Percentiles rank a stretch among this genome's conserved stretches.
phyloP scores from a whole-genome alignment of 2,113 vertebrate species.

The Bothrops jararaca region DNA sequence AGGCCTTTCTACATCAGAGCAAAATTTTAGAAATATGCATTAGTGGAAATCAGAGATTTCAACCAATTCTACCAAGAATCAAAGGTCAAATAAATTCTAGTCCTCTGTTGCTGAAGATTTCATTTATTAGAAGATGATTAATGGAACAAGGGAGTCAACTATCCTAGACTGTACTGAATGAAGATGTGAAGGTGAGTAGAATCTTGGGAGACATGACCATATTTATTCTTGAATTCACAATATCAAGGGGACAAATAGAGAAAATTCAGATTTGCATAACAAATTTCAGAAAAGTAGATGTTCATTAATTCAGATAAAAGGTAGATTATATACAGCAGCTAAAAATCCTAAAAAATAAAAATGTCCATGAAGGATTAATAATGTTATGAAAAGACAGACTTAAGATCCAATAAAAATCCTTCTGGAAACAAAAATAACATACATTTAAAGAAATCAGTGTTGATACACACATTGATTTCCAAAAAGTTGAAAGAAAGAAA shows the following conservation, averaged over 20 bases:
- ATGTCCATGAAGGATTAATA: not conserved
- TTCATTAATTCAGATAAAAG: not conserved
- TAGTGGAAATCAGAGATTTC: not conserved
- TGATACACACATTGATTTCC: not conserved
- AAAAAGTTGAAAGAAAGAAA: not conserved
- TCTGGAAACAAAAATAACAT: not conserved
- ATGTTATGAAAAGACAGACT: not conserved
- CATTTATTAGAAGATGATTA: not conserved
- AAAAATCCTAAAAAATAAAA: not conserved
- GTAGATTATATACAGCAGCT: not conserved
- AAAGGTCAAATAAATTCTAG: not conserved
- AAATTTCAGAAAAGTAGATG: not conserved
- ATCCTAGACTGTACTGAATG: not conserved
- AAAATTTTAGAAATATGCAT: not conserved
- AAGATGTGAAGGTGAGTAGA: not conserved
- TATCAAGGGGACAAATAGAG: not conserved
- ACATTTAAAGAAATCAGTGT: not conserved
- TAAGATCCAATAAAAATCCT: not conserved
- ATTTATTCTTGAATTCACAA: not conserved
- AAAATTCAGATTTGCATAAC: not conserved
- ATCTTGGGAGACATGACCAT: not conserved
- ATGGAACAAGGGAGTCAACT: not conserved
- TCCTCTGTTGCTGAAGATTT: not conserved
- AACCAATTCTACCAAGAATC: not conserved
- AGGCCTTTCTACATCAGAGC: not conserved